Evolutionary conservation across 2,888 invertebrate species (phyloP).

Genomic region (Pteria penguin): DNA sequence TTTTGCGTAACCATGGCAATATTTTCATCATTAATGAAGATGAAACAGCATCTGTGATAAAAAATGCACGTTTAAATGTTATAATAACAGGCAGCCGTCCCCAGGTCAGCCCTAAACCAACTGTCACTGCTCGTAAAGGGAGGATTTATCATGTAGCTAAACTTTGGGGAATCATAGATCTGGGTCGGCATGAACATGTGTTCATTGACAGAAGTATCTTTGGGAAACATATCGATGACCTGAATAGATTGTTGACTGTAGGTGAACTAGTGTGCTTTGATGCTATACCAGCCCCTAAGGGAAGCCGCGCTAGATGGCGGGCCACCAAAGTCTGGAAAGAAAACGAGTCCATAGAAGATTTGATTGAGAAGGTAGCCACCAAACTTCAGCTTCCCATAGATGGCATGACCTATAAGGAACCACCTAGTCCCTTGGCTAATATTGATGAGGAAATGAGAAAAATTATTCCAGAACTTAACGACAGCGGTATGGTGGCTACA

Average conservation of each 20-base stretch:
- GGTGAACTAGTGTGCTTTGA: slow-evolving; percentile 79
- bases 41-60: slow-evolving; percentile 75
- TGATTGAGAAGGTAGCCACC: slow-evolving; percentile 70
- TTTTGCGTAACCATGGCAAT: slow-evolving; percentile 75
- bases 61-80: slow-evolving; percentile 78
- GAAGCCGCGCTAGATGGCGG: slow-evolving; percentile 79
- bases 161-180: slow-evolving; percentile 80
- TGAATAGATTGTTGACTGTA: slow-evolving; percentile 77
- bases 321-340: slow-evolving; percentile 80
- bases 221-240: slow-evolving; percentile 77
- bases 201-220: slow-evolving; percentile 80
- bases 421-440: slow-evolving; percentile 69
- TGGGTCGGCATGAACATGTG: slow-evolving; percentile 81
- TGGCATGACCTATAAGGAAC: slow-evolving; percentile 54
- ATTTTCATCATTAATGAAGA: slow-evolving; percentile 77
- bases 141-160: slow-evolving; percentile 80
- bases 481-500: slow-evolving; percentile 63
- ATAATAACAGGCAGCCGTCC: slow-evolving; percentile 79
- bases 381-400: slow-evolving; percentile 66
- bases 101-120: slow-evolving; percentile 61
- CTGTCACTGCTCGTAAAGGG: slow-evolving; percentile 76
- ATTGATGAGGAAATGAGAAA: slow-evolving; percentile 77
- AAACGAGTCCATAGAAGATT: slow-evolving; percentile 75
- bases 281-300: slow-evolving; percentile 79
- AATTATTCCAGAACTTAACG: slow-evolving; percentile 73